Percentiles rank a stretch among this genome's conserved stretches.
These are phyloP conservation scores for Cheiracanthium punctorium DNA, from an alignment of 2,888 invertebrate genomes.

Conservation along the genomic window DNA sequence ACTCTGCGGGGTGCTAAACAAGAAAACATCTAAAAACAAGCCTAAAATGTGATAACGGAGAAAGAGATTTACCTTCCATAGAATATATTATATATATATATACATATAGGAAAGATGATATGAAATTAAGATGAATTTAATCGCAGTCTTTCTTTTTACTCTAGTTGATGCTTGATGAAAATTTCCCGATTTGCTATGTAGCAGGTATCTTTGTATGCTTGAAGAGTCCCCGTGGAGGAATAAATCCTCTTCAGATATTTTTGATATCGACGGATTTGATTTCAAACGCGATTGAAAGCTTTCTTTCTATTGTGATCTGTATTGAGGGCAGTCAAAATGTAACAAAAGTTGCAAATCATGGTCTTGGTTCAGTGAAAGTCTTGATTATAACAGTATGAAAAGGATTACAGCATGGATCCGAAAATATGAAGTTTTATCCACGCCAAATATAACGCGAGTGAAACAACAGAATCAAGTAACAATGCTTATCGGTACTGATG, in stretches of 20 bases:
- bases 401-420: not conserved
- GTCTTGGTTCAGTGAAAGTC: conserved; percentile 7
- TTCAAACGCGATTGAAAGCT: not conserved
- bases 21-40: too few species aligned
- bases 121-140: not conserved
- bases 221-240: not conserved
- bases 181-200: not conserved
- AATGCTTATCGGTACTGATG: too few species aligned
- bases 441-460: too few species aligned
- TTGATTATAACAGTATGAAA: not conserved
- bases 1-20: too few species aligned
- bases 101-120: too few species aligned
- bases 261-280: not conserved
- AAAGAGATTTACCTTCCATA: too few species aligned
- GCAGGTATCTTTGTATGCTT: not conserved
- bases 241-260: not conserved
- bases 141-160: not conserved
- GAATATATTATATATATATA: too few species aligned
- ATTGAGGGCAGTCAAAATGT: not conserved
- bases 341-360: not conserved
- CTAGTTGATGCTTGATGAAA: not conserved
- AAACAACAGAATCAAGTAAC: too few species aligned
- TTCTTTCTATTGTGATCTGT: not conserved
- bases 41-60: too few species aligned
- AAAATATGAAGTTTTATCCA: too few species aligned